Evolutionary conservation across 2,888 invertebrate genomes (phyloP), one percentile per base, ranked within the genome.

Genomic region (Mythimna ferrago): DNA sequence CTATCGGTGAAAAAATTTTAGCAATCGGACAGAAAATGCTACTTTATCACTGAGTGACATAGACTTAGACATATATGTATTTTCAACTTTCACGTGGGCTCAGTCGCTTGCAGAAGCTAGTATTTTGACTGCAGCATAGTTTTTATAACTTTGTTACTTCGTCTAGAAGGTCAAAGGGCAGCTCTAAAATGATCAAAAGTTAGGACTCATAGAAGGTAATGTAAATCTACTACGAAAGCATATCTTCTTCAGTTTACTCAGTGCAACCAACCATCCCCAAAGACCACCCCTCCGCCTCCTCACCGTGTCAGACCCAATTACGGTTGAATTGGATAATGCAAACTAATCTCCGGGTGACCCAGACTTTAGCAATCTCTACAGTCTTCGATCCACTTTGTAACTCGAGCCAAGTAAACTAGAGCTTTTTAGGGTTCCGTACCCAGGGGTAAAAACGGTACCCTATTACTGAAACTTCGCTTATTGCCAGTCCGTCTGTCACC

Each of bases 241-340:
- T 26, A 11, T 16, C 11, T 14, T 19, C 6, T 32, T 35, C 44
- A 60, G 26, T 38, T 61, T 48, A 48, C n/a, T 14, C 5, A 56
- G 38, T 76, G 54, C 48, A 56, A 9, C 32, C 56, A 61, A 53
- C 51, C 51, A 53, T n/a, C 51, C 51, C n/a, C n/a, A n/a, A 19
- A 61, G 57, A 65, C 60, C 65, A 64, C 14, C 68, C 71, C 57
- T 48, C 73, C 58, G 71, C 60, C 73, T 70, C 74, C 62, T 71
- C 73, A 41, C 69, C 51, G 71, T 76, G 84, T 80, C 84, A 84
- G 68, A 84, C 73, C 72, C 82, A 82, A 82, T 86, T 82, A 86
- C 73, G 65, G 71, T 60, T 76, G 81, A 83, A 84, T 86, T 84
- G 81, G 81, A 86, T 80, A 84, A 79, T 82, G 79, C 84, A 78